Conservation (phyloP, 2,888 invertebrate genomes). For the Coleophora flavipennella region DNA sequence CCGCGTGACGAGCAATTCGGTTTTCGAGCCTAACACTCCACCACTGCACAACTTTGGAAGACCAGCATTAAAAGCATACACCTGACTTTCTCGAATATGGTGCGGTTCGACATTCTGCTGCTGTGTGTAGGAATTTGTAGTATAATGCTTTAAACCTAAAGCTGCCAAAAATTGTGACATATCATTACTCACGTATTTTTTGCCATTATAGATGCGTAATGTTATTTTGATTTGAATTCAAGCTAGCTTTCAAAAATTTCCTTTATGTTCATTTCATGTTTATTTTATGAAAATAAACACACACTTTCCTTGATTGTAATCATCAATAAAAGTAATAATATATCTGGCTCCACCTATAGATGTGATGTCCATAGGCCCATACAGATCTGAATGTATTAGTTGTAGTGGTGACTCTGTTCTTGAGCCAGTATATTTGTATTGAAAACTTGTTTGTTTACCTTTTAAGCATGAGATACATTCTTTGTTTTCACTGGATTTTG, state of each 20-base stretch:
- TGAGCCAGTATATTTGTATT: neutral
- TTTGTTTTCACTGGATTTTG: no score
- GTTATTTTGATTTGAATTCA: constrained; percentile 8
- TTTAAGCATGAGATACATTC: constrained; percentile 1
- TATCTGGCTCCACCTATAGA: constrained; percentile 3
- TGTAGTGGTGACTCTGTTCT: no score
- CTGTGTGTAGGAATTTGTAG: constrained; percentile 18
- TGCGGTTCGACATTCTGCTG: no score
- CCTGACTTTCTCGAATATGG: no score
- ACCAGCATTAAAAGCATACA: constrained; percentile 14
- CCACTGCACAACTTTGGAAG: constrained; percentile 13
- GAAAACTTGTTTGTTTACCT: constrained; percentile 1
- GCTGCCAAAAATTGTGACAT: no score
- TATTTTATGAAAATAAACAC: constrained; percentile 1
- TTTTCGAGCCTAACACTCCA: constrained; percentile 4
- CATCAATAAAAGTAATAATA: constrained; percentile 1
- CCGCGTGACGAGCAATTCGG: no score
- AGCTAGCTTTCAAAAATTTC: constrained; percentile 10
- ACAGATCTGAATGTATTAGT: constrained; percentile 1
- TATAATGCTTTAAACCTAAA: constrained; percentile 18
- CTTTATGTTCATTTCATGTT: no score
- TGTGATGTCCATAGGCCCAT: constrained; percentile 1
- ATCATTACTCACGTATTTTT: constrained; percentile 11
- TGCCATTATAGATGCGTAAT: constrained; percentile 8
- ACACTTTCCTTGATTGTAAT: neutral